Percentiles rank a stretch among this genome's conserved stretches.
Evolutionary conservation across 2,113 vertebrate species (phyloP).

Genomic region (Cyphomyrus plagiostoma): DNA sequence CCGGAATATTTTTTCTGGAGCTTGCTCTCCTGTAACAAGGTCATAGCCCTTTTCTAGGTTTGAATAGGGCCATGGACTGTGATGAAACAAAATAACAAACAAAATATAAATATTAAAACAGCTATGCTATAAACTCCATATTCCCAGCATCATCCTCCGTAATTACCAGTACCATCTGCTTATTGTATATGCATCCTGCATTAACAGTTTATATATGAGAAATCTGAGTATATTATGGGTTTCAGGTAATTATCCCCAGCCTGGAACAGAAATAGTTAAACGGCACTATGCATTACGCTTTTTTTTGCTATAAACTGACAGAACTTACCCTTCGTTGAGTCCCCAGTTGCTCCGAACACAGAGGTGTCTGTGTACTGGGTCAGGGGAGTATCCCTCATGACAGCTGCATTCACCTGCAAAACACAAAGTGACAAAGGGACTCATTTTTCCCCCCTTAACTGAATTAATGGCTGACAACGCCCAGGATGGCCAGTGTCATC

Average conservation of each 20-base stretch:
- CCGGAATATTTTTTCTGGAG: conserved; percentile 96
- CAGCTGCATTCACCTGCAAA: conserved; percentile 91
- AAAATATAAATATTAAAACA: conserved; percentile 14
- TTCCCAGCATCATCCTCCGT: background rate
- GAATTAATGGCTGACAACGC: conserved; percentile 1
- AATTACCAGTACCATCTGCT: background rate
- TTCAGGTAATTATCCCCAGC: background rate
- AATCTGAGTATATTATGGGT: background rate
- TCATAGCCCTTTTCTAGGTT: conserved; percentile 92
- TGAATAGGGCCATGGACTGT: conserved; percentile 93
- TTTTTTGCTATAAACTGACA: background rate
- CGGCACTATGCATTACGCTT: background rate
- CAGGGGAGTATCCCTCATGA: conserved; percentile 85
- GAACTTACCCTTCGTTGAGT: conserved; percentile 89
- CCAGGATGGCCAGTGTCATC: conserved; percentile 20
- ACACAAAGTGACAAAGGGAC: conserved; percentile 32
- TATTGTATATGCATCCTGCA: background rate
- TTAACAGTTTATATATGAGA: background rate
- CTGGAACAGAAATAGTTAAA: background rate
- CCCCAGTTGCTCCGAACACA: conserved; percentile 94
- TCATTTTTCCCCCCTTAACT: conserved; percentile 31
- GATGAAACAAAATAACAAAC: conserved; percentile 11
- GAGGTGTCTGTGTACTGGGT: conserved; percentile 82
- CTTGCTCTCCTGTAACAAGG: conserved; percentile 91
- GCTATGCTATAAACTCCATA: background rate